phyloP scores from a whole-genome alignment of 1,140 invertebrate genomes.

The Macrobrachium nipponense region DNA sequence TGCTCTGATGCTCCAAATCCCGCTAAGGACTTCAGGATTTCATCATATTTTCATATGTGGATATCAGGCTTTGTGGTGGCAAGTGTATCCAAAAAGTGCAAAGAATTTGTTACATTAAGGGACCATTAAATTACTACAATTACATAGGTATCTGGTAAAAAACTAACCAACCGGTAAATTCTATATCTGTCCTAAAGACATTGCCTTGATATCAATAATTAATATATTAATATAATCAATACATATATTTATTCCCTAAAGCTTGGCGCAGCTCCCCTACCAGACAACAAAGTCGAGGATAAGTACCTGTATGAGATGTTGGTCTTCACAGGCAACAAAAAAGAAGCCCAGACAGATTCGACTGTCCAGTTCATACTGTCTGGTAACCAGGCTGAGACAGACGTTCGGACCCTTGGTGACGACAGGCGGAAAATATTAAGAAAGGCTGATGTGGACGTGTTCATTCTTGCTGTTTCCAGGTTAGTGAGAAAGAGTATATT shows the following conservation, averaged over 20 bases:
- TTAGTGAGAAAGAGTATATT: conserved; percentile 65
- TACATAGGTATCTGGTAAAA: too few species aligned
- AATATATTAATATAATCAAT: too few species aligned
- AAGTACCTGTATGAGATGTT: conserved; percentile 73
- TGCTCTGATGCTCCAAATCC: too few species aligned
- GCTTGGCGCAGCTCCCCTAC: conserved; percentile 70
- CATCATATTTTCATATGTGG: too few species aligned
- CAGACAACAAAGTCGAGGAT: conserved; percentile 70
- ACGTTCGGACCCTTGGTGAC: conserved; percentile 68
- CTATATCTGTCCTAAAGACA: too few species aligned
- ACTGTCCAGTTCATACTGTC: conserved; percentile 71
- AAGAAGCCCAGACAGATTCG: conserved; percentile 71
- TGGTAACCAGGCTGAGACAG: conserved; percentile 70
- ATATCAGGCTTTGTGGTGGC: too few species aligned
- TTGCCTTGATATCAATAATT: too few species aligned
- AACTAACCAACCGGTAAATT: too few species aligned
- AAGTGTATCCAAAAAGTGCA: too few species aligned
- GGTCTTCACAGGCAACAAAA: conserved; percentile 71
- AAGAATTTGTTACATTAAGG: too few species aligned
- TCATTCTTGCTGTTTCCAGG: conserved; percentile 69
- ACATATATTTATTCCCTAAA: conserved; percentile 40
- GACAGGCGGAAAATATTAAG: conserved; percentile 69
- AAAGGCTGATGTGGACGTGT: conserved; percentile 69
- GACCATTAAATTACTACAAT: too few species aligned
- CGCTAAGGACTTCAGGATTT: too few species aligned